phyloP scores from a whole-genome alignment of 1,140 invertebrate genomes.

The Marisa cornuarietis region DNA sequence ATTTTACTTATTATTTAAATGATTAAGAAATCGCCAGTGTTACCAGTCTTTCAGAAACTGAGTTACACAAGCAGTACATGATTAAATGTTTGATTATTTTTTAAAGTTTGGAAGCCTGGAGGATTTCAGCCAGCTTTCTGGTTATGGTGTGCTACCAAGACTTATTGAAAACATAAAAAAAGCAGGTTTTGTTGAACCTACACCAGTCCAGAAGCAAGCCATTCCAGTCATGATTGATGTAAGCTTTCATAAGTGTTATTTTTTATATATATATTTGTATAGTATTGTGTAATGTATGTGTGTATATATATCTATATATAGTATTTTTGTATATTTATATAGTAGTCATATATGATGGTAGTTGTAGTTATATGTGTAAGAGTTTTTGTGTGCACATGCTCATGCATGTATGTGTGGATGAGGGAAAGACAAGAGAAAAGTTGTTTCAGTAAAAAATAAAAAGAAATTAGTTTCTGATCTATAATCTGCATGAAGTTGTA shows the following conservation, averaged over 20 bases:
- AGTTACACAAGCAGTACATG: background rate
- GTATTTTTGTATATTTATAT: background rate
- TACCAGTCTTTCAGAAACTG: background rate
- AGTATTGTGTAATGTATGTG: background rate
- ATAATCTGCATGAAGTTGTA: too few relatives aligned
- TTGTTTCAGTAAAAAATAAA: too few relatives aligned
- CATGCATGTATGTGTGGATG: too few relatives aligned
- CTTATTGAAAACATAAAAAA: conserved; percentile 79
- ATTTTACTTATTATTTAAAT: too few relatives aligned
- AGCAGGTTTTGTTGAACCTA: conserved; percentile 82
- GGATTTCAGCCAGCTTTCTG: too few relatives aligned
- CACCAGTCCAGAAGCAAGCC: conserved; percentile 94
- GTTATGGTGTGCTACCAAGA: conserved; percentile 58
- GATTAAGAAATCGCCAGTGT: too few relatives aligned
- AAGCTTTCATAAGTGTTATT: conserved; percentile 10
- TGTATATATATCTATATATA: background rate
- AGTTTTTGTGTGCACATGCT: too few relatives aligned
- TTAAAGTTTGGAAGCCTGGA: too few relatives aligned
- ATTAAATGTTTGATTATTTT: conserved; percentile 13
- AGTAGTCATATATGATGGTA: background rate
- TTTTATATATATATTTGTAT: background rate
- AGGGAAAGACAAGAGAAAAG: too few relatives aligned
- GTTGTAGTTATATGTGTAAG: background rate
- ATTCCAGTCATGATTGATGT: conserved; percentile 83
- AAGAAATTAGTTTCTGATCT: too few relatives aligned